A percentile compares a stretch with the other conserved stretches of the same genome.
These are phyloP conservation scores for Papilio polyxenes DNA, from an alignment of 1,140 invertebrate genomes.

Conservation along the genomic window DNA sequence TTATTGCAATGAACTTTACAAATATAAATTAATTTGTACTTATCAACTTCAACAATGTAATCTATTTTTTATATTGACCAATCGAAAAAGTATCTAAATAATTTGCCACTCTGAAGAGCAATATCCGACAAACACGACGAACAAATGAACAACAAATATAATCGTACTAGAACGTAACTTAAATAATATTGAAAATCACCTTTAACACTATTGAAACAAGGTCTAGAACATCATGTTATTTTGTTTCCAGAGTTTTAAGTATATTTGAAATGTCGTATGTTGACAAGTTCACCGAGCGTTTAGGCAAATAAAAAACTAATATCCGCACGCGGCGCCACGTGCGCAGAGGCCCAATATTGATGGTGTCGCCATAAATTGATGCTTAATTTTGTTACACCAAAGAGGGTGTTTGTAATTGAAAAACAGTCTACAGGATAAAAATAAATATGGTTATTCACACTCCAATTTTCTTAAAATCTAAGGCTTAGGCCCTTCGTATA, in stretches of 20 bases:
- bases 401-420: constrained; percentile 32
- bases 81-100: constrained; percentile 69
- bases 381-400: constrained; percentile 64
- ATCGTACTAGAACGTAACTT: constrained; percentile 40
- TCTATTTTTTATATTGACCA: constrained; percentile 67
- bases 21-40: not conserved
- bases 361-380: constrained; percentile 72
- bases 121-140: constrained; percentile 74
- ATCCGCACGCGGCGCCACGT: constrained; percentile 63
- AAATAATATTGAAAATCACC: constrained; percentile 15
- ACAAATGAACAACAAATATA: constrained; percentile 51
- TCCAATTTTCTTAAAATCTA: not conserved
- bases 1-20: no score
- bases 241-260: constrained; percentile 18
- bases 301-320: constrained; percentile 78
- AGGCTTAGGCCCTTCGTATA: no score
- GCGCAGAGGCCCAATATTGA: constrained; percentile 60
- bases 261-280: constrained; percentile 49
- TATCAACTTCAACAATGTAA: constrained; percentile 50
- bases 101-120: constrained; percentile 63
- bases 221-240: constrained; percentile 26
- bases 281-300: constrained; percentile 71
- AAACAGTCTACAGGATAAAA: not conserved
- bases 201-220: constrained; percentile 35
- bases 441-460: not conserved